phyloP scores from a whole-genome alignment of 2,888 invertebrate species.

The Sturmia bella region DNA sequence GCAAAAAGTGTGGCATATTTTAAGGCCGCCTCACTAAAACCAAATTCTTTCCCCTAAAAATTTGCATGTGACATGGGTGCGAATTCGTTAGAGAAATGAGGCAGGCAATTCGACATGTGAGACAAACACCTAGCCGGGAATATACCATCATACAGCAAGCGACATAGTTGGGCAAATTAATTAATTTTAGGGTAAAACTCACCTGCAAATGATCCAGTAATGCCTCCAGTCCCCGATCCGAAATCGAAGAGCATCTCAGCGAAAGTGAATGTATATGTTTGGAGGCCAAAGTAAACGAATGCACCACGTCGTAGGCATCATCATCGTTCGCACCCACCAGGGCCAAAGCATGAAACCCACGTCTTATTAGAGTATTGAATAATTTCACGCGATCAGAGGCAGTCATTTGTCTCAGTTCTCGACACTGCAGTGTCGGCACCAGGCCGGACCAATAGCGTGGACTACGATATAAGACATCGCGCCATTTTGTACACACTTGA shows the following conservation, averaged over 20 bases:
- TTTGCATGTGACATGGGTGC: no score
- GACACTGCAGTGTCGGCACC: constrained; percentile 92
- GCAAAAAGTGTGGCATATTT: constrained; percentile 9
- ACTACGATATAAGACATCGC: constrained; percentile 92
- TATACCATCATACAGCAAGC: no score
- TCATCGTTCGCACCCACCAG: constrained; percentile 94
- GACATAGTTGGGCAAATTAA: no score
- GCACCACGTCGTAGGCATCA: constrained; percentile 93
- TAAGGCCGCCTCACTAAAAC: not conserved
- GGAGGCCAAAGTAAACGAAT: constrained; percentile 91
- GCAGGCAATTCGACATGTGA: no score
- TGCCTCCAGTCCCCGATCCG: constrained; percentile 94
- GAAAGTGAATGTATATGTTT: constrained; percentile 92
- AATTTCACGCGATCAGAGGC: constrained; percentile 85
- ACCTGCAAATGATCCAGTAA: constrained; percentile 94
- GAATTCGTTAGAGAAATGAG: no score
- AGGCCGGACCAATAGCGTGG: constrained; percentile 94
- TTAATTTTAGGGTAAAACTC: no score
- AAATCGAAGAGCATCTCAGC: constrained; percentile 93
- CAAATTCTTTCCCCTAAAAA: not conserved
- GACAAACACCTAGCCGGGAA: no score
- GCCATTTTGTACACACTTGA: constrained; percentile 93
- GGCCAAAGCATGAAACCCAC: constrained; percentile 93
- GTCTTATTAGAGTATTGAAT: constrained; percentile 90
- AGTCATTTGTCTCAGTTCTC: constrained; percentile 87